Evolutionary conservation across 2,797 vertebrate genomes (phyloP), one percentile per base, ranked within the genome.

Genomic region (Halcyon smyrnensis): DNA sequence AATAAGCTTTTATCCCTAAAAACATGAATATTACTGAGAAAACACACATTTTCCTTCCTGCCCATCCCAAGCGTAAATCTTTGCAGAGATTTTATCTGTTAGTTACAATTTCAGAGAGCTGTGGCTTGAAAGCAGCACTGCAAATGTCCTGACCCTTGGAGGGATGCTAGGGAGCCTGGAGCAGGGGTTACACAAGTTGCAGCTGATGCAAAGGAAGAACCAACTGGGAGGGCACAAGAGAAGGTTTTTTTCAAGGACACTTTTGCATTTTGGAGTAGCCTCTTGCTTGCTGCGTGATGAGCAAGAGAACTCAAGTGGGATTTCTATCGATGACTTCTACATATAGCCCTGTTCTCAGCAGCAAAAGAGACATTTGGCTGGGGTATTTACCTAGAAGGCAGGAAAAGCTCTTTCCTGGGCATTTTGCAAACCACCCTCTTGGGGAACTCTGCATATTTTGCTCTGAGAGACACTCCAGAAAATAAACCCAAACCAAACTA

Each of bases 261-360:
- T 93, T 93, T 90, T 95, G 92, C 84, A 78, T 93, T 95, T 85
- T 67, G 89, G 89, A 96, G 87, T 62, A 94, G 90, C 60, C 41
- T 81, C 59, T 85, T 87, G 56, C 50, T 84, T 2, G 11, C 21
- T 81, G 37, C 41, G 69, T 83, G 70, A 92, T 27, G 50, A 73
- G 71, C 56, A 50, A 85, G 56, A 82, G 36, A 93, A 68, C 50
- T 59, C 27, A 65, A 84, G 70, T 70, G 69, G 77, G 62, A 88
- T 89, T 74, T 57, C 51, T 93, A 59, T 71, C 13, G 28, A 68
- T 57, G 45, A 28, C 67, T 87, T 85, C 91, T 92, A 74, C 37
- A 25, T 43, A 53, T 51, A 89, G 84, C 85, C 46, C 68, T 50
- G 11, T 11, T 92, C 78, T 71, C 67, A 87, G 89, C 50, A 87